A percentile compares a stretch with the other conserved stretches of the same genome.
Conservation (phyloP, 2,888 invertebrate species). For the Melanophora roralis region DNA sequence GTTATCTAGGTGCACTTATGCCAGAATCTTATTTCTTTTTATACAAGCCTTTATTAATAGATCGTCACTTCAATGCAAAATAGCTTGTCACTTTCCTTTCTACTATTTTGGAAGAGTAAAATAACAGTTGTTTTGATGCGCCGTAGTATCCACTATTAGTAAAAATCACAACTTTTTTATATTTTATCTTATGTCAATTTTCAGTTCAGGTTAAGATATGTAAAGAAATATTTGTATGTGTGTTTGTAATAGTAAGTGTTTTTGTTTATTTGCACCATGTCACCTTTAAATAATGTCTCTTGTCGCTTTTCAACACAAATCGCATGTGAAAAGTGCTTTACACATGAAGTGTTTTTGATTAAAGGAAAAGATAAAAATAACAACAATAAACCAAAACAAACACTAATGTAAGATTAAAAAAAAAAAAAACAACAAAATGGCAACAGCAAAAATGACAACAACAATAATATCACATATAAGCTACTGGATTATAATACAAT, state of each 20-base stretch:
- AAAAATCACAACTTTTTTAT: too few species aligned
- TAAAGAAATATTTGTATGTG: neutral
- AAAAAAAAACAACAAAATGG: neutral
- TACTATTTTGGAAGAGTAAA: too few species aligned
- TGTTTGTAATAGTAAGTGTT: slow-evolving; percentile 10
- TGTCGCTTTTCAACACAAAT: slow-evolving; percentile 74
- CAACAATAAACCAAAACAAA: neutral
- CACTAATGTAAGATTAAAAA: neutral
- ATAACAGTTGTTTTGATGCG: too few species aligned
- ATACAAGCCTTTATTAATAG: too few species aligned
- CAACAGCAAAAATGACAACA: neutral
- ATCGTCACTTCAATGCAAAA: too few species aligned
- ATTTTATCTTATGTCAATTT: too few species aligned
- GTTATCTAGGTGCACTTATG: too few species aligned
- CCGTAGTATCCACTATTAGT: too few species aligned
- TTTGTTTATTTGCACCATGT: slow-evolving; percentile 67
- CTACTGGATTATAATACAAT: slow-evolving; percentile 11
- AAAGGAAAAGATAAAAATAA: neutral
- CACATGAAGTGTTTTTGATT: slow-evolving; percentile 64
- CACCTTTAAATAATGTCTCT: slow-evolving; percentile 74
- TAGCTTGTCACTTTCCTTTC: too few species aligned
- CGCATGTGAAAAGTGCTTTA: slow-evolving; percentile 73
- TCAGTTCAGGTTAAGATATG: too few species aligned
- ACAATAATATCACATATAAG: neutral
- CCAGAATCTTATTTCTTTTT: too few species aligned